A percentile compares a stretch with the other conserved stretches of the same genome.
Evolutionary conservation across 2,888 invertebrate species (phyloP).

Genomic region (Neuroscelio doddi): DNA sequence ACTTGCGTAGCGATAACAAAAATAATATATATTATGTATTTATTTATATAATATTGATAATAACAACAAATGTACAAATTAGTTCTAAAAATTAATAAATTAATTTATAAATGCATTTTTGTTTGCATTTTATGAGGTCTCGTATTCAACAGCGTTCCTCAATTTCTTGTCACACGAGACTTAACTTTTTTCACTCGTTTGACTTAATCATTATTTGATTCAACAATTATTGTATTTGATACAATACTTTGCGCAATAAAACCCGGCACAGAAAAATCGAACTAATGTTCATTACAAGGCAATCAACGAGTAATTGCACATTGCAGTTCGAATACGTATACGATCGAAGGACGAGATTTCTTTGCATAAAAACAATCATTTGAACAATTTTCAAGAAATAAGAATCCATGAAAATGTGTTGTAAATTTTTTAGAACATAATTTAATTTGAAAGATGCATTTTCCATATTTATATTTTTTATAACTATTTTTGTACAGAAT

Average conservation of each 20-base stretch:
- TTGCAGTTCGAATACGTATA: constrained; percentile 11
- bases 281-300: constrained; percentile 21
- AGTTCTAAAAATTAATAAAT: constrained; percentile 43
- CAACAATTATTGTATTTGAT: background rate
- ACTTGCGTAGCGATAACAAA: constrained; percentile 45
- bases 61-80: constrained; percentile 50
- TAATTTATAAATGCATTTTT: constrained; percentile 42
- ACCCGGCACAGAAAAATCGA: constrained; percentile 36
- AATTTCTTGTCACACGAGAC: constrained; percentile 16
- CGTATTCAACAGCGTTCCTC: constrained; percentile 14
- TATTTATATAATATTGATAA: constrained; percentile 43
- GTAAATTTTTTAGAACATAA: too few species aligned
- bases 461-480: too few species aligned
- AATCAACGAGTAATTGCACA: constrained; percentile 14
- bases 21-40: constrained; percentile 33
- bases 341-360: too few species aligned
- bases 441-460: too few species aligned
- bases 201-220: constrained; percentile 32
- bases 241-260: constrained; percentile 30
- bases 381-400: too few species aligned
- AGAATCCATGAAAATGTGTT: too few species aligned
- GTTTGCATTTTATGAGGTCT: constrained; percentile 33
- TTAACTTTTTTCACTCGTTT: constrained; percentile 2
- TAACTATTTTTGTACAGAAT: too few species aligned
- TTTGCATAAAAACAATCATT: too few species aligned